A percentile compares a stretch with the other conserved stretches of the same genome.
These are phyloP conservation scores for Petaurus breviceps DNA, from an alignment of 2,113 vertebrate genomes.

Conservation along the genomic window DNA sequence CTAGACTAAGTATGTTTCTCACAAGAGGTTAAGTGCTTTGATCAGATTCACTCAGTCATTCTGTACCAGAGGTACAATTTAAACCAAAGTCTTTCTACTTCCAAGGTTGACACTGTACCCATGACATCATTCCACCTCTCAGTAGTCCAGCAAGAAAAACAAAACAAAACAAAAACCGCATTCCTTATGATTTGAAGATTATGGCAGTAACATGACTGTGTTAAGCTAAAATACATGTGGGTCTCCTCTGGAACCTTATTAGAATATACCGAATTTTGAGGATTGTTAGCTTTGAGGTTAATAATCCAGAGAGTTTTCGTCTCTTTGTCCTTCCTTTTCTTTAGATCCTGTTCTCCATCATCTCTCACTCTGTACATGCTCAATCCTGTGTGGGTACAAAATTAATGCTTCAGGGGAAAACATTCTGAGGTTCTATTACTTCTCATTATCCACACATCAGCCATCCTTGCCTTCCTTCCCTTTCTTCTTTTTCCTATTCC, in stretches of 20 bases:
- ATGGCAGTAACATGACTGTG: rapidly evolving
- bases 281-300: not conserved
- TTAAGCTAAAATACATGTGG: not conserved
- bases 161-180: not conserved
- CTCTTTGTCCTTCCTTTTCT: not conserved
- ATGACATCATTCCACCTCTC: not conserved
- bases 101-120: not conserved
- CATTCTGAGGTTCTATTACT: not conserved
- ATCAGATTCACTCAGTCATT: too few species aligned
- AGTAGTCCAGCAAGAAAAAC: not conserved
- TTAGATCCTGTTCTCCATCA: rapidly evolving
- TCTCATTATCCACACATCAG: not conserved
- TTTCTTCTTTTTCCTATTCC: not conserved
- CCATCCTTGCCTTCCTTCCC: not conserved
- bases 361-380: too few species aligned
- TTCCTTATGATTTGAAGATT: not conserved
- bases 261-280: not conserved
- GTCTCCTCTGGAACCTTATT: not conserved
- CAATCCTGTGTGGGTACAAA: not conserved
- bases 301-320: rapidly evolving
- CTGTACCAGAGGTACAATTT: not conserved
- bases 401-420: not conserved
- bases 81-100: not conserved
- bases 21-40: not conserved
- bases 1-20: too few species aligned